These are phyloP conservation scores for Aradus depressus DNA, from an alignment of 2,888 invertebrate genomes.

Conservation along the genomic window DNA sequence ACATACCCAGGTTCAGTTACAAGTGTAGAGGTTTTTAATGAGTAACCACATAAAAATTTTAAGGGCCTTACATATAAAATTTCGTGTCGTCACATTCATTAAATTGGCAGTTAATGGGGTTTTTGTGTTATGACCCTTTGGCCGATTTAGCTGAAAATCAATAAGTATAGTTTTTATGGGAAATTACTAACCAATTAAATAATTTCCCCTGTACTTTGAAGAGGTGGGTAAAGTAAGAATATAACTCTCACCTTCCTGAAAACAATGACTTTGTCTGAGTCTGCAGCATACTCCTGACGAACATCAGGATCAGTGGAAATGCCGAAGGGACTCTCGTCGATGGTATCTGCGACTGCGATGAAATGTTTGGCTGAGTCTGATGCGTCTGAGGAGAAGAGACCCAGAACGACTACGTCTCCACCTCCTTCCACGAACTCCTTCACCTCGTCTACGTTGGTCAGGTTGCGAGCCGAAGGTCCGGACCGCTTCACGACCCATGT, in stretches of 20 bases:
- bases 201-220: too few species aligned
- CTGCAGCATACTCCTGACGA: slow-evolving; percentile 64
- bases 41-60: too few species aligned
- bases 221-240: background rate
- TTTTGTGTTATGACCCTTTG: too few species aligned
- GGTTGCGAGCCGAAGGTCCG: slow-evolving; percentile 80
- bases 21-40: too few species aligned
- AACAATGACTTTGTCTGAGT: slow-evolving; percentile 67
- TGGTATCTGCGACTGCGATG: slow-evolving; percentile 61
- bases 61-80: too few species aligned
- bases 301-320: slow-evolving; percentile 69
- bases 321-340: slow-evolving; percentile 84
- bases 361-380: slow-evolving; percentile 73
- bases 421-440: slow-evolving; percentile 70
- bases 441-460: slow-evolving; percentile 66
- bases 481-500: slow-evolving; percentile 39
- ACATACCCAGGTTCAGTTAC: too few species aligned
- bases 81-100: too few species aligned
- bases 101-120: too few species aligned
- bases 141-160: too few species aligned
- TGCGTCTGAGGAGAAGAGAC: slow-evolving; percentile 78
- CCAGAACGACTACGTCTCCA: slow-evolving; percentile 67
- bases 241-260: slow-evolving; percentile 69
- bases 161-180: too few species aligned
- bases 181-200: too few species aligned